Base-by-base conservation (phyloP, 2,797 vertebrate genomes). In the Alectoris magna region DNA sequence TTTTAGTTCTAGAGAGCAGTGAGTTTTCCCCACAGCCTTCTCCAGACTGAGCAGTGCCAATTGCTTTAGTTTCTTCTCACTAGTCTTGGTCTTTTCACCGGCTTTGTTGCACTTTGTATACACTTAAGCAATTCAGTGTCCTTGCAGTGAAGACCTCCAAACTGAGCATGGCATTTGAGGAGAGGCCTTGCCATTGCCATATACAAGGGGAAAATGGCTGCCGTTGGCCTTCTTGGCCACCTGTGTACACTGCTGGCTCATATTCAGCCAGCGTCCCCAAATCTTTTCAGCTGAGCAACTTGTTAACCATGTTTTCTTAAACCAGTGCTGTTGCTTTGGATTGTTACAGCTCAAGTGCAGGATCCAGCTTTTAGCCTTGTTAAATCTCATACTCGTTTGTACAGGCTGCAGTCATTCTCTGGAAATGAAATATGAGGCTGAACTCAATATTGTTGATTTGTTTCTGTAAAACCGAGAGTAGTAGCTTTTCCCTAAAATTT, bases 391-490 rank as follows among this genome's bases (percentile, higher is more conserved):
- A 15, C 58, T 15, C 66, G 10, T 53, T 79, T 84, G 15, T 27
- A 13, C 19, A 38, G 78, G n/a, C 18, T 39, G 49, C 1, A 14
- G 36, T 60, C 11, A 3, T 53, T 14, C 10, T 71, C 23, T 81
- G n/a, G 14, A 66, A 67, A 31, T 0, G 0, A 63, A 48, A 31
- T 73, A 64, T 0, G 0, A 80, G 83, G 36, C 22, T 83, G 58
- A 80, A 69, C 22, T 22, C 0, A 0, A 34, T 71, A 22, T 9
- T 77, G 27, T 56, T 73, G 60, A 31, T 70, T 7, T 11, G 22
- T 88, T 78, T 76, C 24, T 66, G 17, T 63, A 39, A 41, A 26
- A 38, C n/a, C 64, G n/a, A 31, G 73, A 67, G 46, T 41, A 12
- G 14, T 56, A 46, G 8, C 9, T n/a, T 8, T 16, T 26, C 9